These are phyloP conservation scores for Oscheius sp. DNA, from an alignment of 2,888 invertebrate species.

Conservation along the genomic window DNA sequence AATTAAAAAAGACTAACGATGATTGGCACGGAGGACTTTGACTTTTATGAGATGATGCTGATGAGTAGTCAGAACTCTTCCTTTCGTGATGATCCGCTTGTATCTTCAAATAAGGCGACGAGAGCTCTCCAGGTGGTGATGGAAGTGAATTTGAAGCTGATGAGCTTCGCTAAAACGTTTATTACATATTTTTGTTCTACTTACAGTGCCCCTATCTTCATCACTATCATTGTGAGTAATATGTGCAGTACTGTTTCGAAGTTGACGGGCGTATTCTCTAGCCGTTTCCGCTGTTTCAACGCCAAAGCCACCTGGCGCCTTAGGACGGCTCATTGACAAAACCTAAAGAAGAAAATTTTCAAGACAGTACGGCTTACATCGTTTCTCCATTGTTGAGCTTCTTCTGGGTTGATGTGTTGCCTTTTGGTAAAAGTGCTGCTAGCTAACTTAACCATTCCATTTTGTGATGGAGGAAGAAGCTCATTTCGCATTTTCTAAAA, in stretches of 20 bases:
- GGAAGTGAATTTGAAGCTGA: slow-evolving; percentile 17
- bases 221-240: slow-evolving; percentile 21
- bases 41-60: slow-evolving; percentile 29
- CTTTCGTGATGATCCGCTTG: slow-evolving; percentile 25
- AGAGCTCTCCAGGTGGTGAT: slow-evolving; percentile 15
- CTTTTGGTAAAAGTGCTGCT: neutral
- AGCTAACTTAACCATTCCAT: slow-evolving; percentile 33
- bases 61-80: slow-evolving; percentile 32
- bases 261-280: slow-evolving; percentile 13
- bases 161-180: slow-evolving; percentile 10
- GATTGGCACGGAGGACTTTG: slow-evolving; percentile 30
- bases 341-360: slow-evolving; percentile 10
- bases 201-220: slow-evolving; percentile 16
- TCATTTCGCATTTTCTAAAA: slow-evolving; percentile 32
- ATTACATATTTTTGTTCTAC: neutral
- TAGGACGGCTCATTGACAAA: slow-evolving; percentile 27
- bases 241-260: neutral
- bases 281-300: slow-evolving; percentile 14
- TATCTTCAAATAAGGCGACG: slow-evolving; percentile 11
- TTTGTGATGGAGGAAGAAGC: slow-evolving; percentile 21
- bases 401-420: slow-evolving; percentile 24
- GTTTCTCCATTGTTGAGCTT: slow-evolving; percentile 30
- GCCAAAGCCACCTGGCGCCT: neutral
- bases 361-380: slow-evolving; percentile 4
- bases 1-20: slow-evolving; percentile 1